Conservation (phyloP, 1,140 invertebrate genomes). For the Ceratosolen fusciceps region DNA sequence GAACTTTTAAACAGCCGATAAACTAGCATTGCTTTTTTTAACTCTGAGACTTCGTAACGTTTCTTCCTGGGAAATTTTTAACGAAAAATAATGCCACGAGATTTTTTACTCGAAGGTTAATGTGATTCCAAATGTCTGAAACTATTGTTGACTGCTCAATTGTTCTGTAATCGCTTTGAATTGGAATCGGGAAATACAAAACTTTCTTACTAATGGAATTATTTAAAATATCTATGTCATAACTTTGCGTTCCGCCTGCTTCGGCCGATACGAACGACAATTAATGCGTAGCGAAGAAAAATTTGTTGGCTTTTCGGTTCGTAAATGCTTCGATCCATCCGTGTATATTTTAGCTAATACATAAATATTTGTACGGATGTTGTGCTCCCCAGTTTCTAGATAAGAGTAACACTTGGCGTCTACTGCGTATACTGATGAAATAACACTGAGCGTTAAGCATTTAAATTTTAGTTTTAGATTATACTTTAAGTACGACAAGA, state of each 20-base stretch:
- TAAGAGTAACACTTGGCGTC: background rate
- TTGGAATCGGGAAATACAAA: background rate
- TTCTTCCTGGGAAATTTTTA: background rate
- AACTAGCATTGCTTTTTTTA: no score
- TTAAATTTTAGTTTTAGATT: background rate
- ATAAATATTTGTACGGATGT: background rate
- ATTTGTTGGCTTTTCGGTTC: background rate
- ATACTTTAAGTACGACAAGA: background rate
- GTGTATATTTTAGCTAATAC: background rate
- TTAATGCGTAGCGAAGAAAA: background rate
- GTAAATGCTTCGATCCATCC: background rate
- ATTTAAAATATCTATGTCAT: background rate
- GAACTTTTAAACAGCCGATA: background rate
- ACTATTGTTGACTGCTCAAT: background rate
- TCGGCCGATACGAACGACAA: background rate
- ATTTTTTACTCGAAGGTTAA: background rate
- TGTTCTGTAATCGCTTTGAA: background rate
- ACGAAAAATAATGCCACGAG: no score
- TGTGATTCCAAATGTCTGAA: background rate
- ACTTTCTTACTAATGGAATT: background rate
- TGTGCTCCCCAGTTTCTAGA: background rate
- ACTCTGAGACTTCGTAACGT: no score
- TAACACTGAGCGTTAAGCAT: background rate
- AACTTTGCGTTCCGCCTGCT: background rate
- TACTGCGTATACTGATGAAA: background rate